These are phyloP conservation scores for Basileuterus tristriatus DNA, from an alignment of 2,797 vertebrate species.

Conservation along the genomic window DNA sequence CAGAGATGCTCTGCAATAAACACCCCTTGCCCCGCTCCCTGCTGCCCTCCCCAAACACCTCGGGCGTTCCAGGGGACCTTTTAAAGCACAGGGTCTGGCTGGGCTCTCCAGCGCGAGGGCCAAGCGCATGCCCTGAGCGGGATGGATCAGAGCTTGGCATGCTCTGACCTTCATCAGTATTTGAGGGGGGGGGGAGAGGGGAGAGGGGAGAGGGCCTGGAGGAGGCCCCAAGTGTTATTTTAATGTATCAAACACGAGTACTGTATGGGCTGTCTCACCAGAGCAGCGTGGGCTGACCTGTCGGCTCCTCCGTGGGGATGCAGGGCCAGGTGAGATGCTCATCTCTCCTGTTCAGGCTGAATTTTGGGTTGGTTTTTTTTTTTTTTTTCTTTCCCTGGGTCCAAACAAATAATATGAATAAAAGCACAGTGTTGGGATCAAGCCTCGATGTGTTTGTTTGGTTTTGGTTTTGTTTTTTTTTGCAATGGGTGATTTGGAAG, in stretches of 20 bases:
- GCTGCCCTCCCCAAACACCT: not conserved
- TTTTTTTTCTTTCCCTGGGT: not conserved
- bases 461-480: not conserved
- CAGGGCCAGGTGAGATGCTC: not conserved
- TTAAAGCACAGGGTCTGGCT: not conserved
- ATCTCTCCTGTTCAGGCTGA: not conserved
- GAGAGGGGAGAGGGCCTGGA: not conserved
- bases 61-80: slow-evolving; percentile 2
- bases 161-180: slow-evolving; percentile 33
- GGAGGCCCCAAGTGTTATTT: not conserved
- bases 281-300: not conserved
- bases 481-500: not conserved
- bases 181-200: not conserved
- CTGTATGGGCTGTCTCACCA: not conserved
- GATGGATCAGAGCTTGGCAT: slow-evolving; percentile 32
- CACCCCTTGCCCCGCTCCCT: not conserved
- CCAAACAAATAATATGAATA: slow-evolving; percentile 41
- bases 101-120: not conserved
- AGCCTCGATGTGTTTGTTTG: not conserved
- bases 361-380: not conserved
- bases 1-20: not conserved
- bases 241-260: slow-evolving; percentile 12
- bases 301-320: not conserved
- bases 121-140: not conserved
- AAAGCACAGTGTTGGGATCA: not conserved